phyloP scores from a whole-genome alignment of 2,113 vertebrate species.

The Catharus minimus region DNA sequence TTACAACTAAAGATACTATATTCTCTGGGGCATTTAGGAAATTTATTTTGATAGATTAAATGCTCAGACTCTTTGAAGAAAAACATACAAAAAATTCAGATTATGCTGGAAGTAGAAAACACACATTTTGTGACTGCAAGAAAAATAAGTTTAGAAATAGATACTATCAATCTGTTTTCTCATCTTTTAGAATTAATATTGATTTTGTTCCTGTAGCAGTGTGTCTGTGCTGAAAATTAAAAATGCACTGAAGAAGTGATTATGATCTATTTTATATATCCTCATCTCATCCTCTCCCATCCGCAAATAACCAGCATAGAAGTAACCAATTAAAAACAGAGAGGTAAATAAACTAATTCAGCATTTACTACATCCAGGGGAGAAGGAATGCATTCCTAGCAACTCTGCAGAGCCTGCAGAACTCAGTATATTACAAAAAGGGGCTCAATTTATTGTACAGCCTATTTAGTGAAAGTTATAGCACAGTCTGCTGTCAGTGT shows the following conservation, averaged over 20 bases:
- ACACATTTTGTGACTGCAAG: neutral
- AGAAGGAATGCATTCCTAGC: neutral
- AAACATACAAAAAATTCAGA: neutral
- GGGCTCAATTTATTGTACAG: neutral
- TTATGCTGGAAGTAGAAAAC: neutral
- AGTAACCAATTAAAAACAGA: neutral
- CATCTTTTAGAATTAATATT: constrained; percentile 58
- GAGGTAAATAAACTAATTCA: constrained; percentile 40
- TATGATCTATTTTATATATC: constrained; percentile 47
- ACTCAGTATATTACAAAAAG: neutral
- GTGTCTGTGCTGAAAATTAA: constrained; percentile 69
- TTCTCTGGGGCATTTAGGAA: neutral
- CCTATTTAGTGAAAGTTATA: neutral
- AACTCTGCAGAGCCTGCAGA: neutral
- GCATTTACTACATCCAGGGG: neutral
- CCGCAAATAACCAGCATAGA: constrained; percentile 36
- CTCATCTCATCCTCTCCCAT: neutral
- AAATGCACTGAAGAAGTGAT: constrained; percentile 70
- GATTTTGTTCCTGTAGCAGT: constrained; percentile 52
- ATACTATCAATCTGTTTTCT: constrained; percentile 39
- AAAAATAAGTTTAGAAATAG: constrained; percentile 33
- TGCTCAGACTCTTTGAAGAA: neutral
- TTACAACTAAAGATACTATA: neutral
- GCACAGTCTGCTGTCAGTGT: neutral
- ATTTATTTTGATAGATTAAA: constrained; percentile 11